These are phyloP conservation scores for Zosterops pallidus DNA, from an alignment of 2,113 vertebrate species.

Conservation along the genomic window DNA sequence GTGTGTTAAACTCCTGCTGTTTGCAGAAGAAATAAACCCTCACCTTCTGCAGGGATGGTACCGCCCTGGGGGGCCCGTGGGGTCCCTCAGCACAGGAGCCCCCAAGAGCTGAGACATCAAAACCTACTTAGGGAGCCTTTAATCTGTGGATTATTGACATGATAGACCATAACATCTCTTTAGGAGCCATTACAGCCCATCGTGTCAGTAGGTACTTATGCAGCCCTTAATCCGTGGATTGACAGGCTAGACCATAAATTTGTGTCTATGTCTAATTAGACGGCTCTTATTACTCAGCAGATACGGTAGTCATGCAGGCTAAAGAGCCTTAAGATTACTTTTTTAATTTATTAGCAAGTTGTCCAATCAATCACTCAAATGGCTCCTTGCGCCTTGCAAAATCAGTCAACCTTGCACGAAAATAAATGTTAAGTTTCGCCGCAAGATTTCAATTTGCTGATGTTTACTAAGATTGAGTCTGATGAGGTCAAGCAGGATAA, in stretches of 20 bases:
- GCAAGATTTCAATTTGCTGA: not conserved
- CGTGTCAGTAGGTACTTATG: slow-evolving; percentile 15
- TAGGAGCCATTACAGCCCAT: slow-evolving; percentile 43
- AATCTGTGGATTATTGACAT: slow-evolving; percentile 62
- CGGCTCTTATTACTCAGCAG: slow-evolving; percentile 25
- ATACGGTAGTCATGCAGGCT: not conserved
- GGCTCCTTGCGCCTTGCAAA: not conserved
- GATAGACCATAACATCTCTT: slow-evolving; percentile 47
- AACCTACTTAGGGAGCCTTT: slow-evolving; percentile 26
- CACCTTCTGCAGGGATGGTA: not conserved
- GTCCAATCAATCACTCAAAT: not conserved
- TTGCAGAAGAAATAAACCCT: not conserved
- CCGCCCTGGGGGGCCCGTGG: accelerated
- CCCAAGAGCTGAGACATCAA: not conserved
- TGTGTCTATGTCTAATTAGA: slow-evolving; percentile 43
- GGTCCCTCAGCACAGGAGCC: not conserved
- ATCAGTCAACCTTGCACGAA: not conserved
- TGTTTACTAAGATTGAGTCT: not conserved
- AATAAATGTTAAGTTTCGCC: not conserved
- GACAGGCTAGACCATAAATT: slow-evolving; percentile 56
- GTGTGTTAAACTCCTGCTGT: not conserved
- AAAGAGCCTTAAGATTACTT: slow-evolving; percentile 11
- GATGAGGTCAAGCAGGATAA: not conserved
- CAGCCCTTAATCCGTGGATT: slow-evolving; percentile 43
- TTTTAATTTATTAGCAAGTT: not conserved